Conservation (phyloP, 2,113 vertebrate species). For the Notarius lentiginosus region DNA sequence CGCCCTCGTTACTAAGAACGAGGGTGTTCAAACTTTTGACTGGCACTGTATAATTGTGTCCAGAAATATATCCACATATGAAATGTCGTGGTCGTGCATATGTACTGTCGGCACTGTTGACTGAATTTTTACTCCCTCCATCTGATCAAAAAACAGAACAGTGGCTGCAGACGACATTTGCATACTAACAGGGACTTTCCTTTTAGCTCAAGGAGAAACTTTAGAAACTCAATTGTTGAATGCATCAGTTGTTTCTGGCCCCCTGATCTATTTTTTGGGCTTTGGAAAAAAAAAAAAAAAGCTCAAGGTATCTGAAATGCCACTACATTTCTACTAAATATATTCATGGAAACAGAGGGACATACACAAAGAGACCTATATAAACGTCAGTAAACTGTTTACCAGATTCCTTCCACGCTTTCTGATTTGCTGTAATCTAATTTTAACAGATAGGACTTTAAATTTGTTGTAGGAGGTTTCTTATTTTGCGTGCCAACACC, state of each 20-base stretch:
- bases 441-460: background rate
- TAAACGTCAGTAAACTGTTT: conserved; percentile 39
- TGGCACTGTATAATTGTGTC: no score
- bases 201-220: no score
- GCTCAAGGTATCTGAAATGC: background rate
- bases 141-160: no score
- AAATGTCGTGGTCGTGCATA: no score
- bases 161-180: no score
- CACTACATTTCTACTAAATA: background rate
- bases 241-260: background rate
- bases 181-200: no score
- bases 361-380: background rate
- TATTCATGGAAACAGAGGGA: background rate
- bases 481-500: background rate
- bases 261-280: no score
- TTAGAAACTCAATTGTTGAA: background rate
- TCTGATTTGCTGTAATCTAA: conserved; percentile 45
- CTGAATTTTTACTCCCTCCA: no score
- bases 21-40: no score
- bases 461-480: background rate
- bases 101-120: no score
- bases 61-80: no score
- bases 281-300: background rate
- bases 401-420: conserved; percentile 47
- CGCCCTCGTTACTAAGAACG: no score